Evolutionary conservation across 2,797 vertebrate genomes (phyloP), one percentile per base, ranked within the genome.

Genomic region (Lutjanus campechanus): DNA sequence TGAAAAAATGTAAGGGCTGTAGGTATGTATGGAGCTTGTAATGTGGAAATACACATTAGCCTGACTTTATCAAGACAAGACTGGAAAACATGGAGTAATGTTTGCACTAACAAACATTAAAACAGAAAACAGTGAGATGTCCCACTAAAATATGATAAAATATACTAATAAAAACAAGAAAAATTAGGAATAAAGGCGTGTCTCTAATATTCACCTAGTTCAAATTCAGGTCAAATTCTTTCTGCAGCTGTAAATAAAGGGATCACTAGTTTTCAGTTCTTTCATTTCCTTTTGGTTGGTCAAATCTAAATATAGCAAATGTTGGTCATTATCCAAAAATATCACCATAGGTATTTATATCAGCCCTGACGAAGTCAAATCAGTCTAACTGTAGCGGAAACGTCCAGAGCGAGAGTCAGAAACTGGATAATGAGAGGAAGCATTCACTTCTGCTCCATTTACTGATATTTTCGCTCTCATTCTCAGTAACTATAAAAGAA

Each of bases 391-490:
- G 20, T 25, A 50, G 69, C 54, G 71, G 73, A 78, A 76, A 62
- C 0, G 53, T 86, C 76, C 62, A 83, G 80, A 80, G 75, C 0
- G 0, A 36, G 49, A 78, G 60, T 77, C 72, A 70, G 49, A 88
- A 69, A 76, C 80, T 49, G 77, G 19, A 86, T 78, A 87, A 90
- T 84, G 82, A 81, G 85, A 73, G 81, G 86, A 91, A 86, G 76
- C 62, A 8, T 88, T 88, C 87, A 79, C 91, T 91, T 92, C 85
- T 92, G 91, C 91, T 91, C 82, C 74, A 90, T 84, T 91, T 90
- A 74, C 82, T 85, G 77, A 77, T 78, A 68, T 82, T 83, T 79
- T 83, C 8, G 46, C 69, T 81, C 77, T 86, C 73, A 29, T 83
- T 79, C 79, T 82, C 69, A 54, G 60, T n/a, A 60, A 73, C 72